Evolutionary conservation across 2,888 invertebrate genomes (phyloP).

Genomic region (Drosophila hamatofila): DNA sequence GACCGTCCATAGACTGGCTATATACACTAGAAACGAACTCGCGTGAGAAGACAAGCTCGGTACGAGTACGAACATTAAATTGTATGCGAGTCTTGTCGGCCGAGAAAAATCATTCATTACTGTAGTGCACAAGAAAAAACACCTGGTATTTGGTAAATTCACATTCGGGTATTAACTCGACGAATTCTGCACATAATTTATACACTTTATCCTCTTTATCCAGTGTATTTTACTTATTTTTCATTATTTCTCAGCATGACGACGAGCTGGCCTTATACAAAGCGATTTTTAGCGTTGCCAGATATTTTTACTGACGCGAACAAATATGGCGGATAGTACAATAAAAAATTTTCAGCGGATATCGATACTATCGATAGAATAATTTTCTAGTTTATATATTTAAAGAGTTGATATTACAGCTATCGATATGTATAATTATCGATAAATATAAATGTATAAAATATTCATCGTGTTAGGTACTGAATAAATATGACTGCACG

Average conservation of each 20-base stretch:
- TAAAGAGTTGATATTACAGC: background rate
- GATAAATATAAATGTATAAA: background rate
- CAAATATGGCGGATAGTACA: conserved; percentile 70
- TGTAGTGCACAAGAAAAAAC: conserved; percentile 52
- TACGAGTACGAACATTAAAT: conserved; percentile 76
- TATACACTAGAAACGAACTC: conserved; percentile 78
- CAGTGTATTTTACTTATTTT: conserved; percentile 80
- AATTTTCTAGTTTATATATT: conserved; percentile 2
- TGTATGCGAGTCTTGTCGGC: conserved; percentile 79
- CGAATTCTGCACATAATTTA: conserved; percentile 60
- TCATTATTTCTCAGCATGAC: conserved; percentile 77
- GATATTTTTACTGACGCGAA: conserved; percentile 64
- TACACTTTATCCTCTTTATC: conserved; percentile 70
- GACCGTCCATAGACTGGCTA: conserved; percentile 80
- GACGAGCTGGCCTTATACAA: conserved; percentile 76
- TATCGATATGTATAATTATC: background rate
- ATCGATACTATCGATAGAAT: conserved; percentile 40
- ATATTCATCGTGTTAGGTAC: background rate
- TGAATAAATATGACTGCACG: background rate
- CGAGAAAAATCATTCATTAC: conserved; percentile 72
- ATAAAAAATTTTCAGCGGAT: conserved; percentile 9
- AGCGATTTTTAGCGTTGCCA: conserved; percentile 72
- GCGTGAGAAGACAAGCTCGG: conserved; percentile 78
- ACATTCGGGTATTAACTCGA: conserved; percentile 53
- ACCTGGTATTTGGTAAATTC: conserved; percentile 44